Conservation (phyloP, 2,888 invertebrate species). For the Dicyrtoma fusca region DNA sequence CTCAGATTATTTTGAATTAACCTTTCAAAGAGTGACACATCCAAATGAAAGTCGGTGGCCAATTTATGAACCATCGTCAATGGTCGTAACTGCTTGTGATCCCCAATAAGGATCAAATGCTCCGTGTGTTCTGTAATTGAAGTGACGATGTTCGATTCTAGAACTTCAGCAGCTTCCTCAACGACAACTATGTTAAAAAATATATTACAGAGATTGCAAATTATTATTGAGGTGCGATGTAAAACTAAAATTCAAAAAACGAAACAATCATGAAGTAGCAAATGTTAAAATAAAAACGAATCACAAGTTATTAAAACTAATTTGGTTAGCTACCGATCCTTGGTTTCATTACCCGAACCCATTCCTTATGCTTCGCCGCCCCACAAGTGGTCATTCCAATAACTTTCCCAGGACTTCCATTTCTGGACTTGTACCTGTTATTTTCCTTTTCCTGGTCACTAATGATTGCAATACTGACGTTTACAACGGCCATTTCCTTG, state of each 20-base stretch:
- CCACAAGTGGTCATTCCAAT: constrained; percentile 74
- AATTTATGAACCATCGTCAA: constrained; percentile 71
- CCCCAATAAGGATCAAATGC: constrained; percentile 83
- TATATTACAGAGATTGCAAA: too few species aligned
- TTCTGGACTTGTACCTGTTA: too few species aligned
- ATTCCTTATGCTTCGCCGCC: constrained; percentile 70
- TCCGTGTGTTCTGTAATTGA: constrained; percentile 73
- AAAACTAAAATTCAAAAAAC: too few species aligned
- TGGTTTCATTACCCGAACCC: constrained; percentile 60
- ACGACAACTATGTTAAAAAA: constrained; percentile 68
- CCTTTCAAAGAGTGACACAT: constrained; percentile 81
- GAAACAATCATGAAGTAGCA: too few species aligned
- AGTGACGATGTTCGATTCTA: constrained; percentile 81
- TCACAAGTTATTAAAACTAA: too few species aligned
- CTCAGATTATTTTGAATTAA: constrained; percentile 71
- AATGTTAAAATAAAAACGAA: too few species aligned
- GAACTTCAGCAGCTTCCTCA: constrained; percentile 87
- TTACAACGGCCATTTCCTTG: too few species aligned
- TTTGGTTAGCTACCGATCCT: constrained; percentile 24
- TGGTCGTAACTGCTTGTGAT: constrained; percentile 81
- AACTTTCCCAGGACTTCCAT: constrained; percentile 62
- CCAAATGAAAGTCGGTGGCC: constrained; percentile 69
- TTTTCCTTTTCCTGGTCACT: too few species aligned
- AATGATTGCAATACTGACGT: too few species aligned
- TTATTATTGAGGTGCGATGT: too few species aligned